Evolutionary conservation across 1,140 invertebrate genomes (phyloP), one percentile per base, ranked within the genome.

Genomic region (Temnothorax curvispinosus): DNA sequence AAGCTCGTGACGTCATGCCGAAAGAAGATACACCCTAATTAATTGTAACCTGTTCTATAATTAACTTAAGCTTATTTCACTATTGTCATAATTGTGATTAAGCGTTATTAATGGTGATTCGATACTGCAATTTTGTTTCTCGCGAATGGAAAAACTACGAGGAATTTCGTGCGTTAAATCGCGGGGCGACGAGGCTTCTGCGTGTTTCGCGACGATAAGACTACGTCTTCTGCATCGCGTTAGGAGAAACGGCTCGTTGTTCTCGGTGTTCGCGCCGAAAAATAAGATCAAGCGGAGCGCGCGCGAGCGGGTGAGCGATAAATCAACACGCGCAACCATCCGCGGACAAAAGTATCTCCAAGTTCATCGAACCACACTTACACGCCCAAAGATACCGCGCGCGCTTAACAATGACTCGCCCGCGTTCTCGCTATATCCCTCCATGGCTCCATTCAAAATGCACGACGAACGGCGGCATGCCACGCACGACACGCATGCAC

Each of bases 271-370:
- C 18, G 7, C n/a, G 44, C 76, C 85, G 60, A 71, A 54, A 67
- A 78, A 86, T 77, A 77, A 87, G 58, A 76, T 75, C 7, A 76
- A 62, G 32, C 75, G 85, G 75, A 58, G n/a, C 65, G 67, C 52
- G 85, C 27, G 56, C 56, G 44, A 58, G 72, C 72, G 60, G 58
- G 47, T 47, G 62, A 52, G 69, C 72, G 88, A 89, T 85, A 56
- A 72, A 77, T 87, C 76, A 72, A 56, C 82, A 75, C 44, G 87
- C 52, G 56, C 54, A 44, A 72, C 78, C 52, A 65, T 72, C 13
- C 86, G 54, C 81, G 52, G 54, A 88, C 87, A 88, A 89, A 89
- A 86, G 82, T 88, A 89, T 89, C 84, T 76, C 69, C 87, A 86
- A 88, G 88, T 89, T 89, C 88, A 86, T 89, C 88, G 88, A 89